Evolutionary conservation across 64 coral and sea anemone species (phyloP).

Genomic region (Stylophora pistillata): DNA sequence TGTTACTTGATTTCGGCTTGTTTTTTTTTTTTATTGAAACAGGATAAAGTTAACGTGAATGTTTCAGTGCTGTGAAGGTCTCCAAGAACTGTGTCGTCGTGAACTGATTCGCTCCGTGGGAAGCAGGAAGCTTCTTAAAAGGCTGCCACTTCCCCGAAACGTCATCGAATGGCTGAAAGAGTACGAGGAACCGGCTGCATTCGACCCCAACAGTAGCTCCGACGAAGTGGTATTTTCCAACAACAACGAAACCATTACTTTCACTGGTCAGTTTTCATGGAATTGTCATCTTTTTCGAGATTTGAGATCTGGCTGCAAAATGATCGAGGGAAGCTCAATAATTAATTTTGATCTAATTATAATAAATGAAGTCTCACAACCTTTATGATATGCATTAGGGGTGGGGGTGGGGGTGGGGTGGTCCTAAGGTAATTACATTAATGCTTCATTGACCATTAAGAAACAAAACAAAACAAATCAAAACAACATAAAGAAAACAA

Average conservation of each 20-base stretch:
- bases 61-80: slow-evolving; percentile 81
- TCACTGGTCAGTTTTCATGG: slow-evolving; percentile 53
- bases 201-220: slow-evolving; percentile 62
- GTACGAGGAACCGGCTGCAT: slow-evolving; percentile 74
- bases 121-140: slow-evolving; percentile 65
- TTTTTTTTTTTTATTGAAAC: not conserved
- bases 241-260: slow-evolving; percentile 78
- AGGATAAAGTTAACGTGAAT: slow-evolving; percentile 32
- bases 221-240: slow-evolving; percentile 68
- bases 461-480: too few relatives aligned
- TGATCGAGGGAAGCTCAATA: too few relatives aligned
- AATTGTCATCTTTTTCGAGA: too few relatives aligned
- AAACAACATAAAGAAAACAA: too few relatives aligned
- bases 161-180: slow-evolving; percentile 67
- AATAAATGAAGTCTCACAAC: too few relatives aligned
- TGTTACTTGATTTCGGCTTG: not conserved
- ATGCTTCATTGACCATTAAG: too few relatives aligned
- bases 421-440: too few relatives aligned
- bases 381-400: too few relatives aligned
- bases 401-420: too few relatives aligned
- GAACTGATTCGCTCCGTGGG: slow-evolving; percentile 73
- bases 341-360: too few relatives aligned
- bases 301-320: too few relatives aligned
- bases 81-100: slow-evolving; percentile 84
- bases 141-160: slow-evolving; percentile 68